Conservation (phyloP, 2,888 invertebrate species). For the Drosophila mulleri region DNA sequence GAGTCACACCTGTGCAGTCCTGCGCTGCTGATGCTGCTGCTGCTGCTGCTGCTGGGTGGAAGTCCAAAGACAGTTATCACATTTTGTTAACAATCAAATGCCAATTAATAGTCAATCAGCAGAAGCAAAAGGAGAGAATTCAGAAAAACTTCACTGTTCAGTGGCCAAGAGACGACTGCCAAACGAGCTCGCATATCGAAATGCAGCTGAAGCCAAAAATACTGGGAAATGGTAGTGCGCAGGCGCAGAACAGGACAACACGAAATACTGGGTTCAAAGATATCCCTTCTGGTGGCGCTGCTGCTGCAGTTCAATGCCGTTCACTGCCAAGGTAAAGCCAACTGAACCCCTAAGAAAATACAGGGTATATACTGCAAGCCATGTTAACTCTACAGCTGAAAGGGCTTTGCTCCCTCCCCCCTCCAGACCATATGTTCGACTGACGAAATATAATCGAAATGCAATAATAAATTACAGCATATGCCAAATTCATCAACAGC, state of each 20-base stretch:
- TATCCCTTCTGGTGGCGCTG: neutral
- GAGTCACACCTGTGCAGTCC: slow-evolving; percentile 49
- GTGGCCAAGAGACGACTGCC: slow-evolving; percentile 51
- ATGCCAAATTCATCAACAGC: slow-evolving; percentile 63
- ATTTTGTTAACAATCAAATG: slow-evolving; percentile 57
- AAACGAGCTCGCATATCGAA: slow-evolving; percentile 2
- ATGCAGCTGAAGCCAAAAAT: slow-evolving; percentile 41
- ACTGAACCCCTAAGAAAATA: slow-evolving; percentile 8
- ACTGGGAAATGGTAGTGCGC: slow-evolving; percentile 47
- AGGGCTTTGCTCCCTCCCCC: neutral
- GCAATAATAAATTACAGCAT: slow-evolving; percentile 60
- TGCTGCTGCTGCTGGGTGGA: neutral
- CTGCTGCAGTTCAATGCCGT: slow-evolving; percentile 49
- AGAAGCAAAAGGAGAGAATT: slow-evolving; percentile 3
- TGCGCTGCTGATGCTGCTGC: slow-evolving; percentile 1
- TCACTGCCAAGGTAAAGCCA: slow-evolving; percentile 74
- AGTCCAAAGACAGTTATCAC: slow-evolving; percentile 45
- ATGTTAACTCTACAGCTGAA: no score
- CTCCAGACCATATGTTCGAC: slow-evolving; percentile 50
- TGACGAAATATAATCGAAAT: slow-evolving; percentile 18
- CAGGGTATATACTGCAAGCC: neutral
- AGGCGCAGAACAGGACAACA: slow-evolving; percentile 43
- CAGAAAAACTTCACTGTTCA: slow-evolving; percentile 37
- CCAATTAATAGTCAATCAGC: slow-evolving; percentile 38
- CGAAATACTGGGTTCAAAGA: slow-evolving; percentile 32